These are phyloP conservation scores for Phodopus roborovskii DNA, from an alignment of 2,113 vertebrate genomes.

Conservation along the genomic window DNA sequence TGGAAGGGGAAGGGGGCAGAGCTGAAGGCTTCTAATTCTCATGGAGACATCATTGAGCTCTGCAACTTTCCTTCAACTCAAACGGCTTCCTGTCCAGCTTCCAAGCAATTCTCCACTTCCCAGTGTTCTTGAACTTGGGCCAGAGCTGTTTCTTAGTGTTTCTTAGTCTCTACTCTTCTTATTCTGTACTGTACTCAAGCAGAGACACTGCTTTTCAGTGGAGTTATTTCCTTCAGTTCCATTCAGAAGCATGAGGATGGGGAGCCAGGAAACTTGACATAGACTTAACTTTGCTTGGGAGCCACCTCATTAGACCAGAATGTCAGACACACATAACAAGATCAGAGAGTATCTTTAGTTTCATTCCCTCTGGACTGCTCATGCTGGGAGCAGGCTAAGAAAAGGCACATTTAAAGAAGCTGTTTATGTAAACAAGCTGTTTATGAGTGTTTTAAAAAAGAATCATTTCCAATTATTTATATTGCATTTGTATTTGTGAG, in stretches of 20 bases:
- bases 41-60: constrained; percentile 61
- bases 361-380: constrained; percentile 25
- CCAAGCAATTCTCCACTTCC: constrained; percentile 60
- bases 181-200: constrained; percentile 26
- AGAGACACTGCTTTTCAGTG: constrained; percentile 53
- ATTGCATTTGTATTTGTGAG: constrained; percentile 60
- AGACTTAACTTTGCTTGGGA: constrained; percentile 27
- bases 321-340: background rate
- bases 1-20: background rate
- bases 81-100: constrained; percentile 73
- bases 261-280: background rate
- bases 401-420: constrained; percentile 47
- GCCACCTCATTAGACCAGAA: background rate
- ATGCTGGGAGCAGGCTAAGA: constrained; percentile 16
- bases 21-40: constrained; percentile 62
- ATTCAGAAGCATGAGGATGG: background rate
- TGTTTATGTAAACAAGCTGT: constrained; percentile 63
- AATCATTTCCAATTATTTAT: constrained; percentile 56
- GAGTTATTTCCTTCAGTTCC: constrained; percentile 28
- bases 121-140: constrained; percentile 68
- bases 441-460: constrained; percentile 50
- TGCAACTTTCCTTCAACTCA: constrained; percentile 62
- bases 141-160: constrained; percentile 54
- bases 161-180: constrained; percentile 48
- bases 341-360: constrained; percentile 9